Evolutionary conservation across 2,888 invertebrate genomes (phyloP), one percentile per base, ranked within the genome.

Genomic region (Byasa hedistus): DNA sequence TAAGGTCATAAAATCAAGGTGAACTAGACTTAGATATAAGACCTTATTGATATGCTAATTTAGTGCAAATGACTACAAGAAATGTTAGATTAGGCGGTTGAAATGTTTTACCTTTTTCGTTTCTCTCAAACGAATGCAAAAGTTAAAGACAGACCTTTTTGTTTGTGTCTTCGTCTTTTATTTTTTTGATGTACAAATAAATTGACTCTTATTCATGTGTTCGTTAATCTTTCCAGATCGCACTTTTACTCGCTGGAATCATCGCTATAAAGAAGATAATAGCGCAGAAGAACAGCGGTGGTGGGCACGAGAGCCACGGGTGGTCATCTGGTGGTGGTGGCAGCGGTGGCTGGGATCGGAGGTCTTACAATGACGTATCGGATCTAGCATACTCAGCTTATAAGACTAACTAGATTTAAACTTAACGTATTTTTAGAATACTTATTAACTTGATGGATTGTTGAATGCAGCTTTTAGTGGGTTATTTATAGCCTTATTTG

Each of bases 201-300:
- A 21, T 2, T 21, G 10, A 10, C 22, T 52, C 1, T 22, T 21
- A 52, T 21, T 21, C 3, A 23, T 10, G 0, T 23, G 17, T 56
- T 1, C 27, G 58, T 78, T 15, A 7, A 7, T 10, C 7, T 36
- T 94, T 95, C 68, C 95, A 96, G 92, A 96, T 97, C 75, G 97
- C 97, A 0, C 89, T 97, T 1, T 93, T 97, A 12, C 88, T 97
- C 52, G 94, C 97, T 4, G 95, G 96, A 70, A 96, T 97, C 79
- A 96, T 97, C 76, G 95, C 95, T 0, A 83, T 97, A 59, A 97
- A 97, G 93, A 97, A 97, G 83, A 87, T 97, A 48, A 92, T 96
- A 79, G 92, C 94, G 0, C 93, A 94, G 75, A 96, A 96, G 81
- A 93, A 93, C 55, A 89, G 93, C 21, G 91, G 93, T 5, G 84